Conservation (phyloP, 2,113 vertebrate species). For the Calonectris borealis region DNA sequence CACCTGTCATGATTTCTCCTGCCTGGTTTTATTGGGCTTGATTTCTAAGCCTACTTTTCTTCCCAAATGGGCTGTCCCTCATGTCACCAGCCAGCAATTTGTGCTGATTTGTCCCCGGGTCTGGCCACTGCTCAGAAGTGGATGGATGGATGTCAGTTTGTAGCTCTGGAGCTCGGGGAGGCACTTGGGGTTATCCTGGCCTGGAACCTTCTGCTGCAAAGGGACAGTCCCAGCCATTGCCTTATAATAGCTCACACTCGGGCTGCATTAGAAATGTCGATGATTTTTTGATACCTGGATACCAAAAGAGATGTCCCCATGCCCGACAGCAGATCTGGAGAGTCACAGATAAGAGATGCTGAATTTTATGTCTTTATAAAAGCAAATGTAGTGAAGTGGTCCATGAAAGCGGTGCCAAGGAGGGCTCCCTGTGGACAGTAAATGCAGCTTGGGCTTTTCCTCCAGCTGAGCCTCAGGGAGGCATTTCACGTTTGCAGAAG, state of each 20-base stretch:
- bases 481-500: rapidly evolving
- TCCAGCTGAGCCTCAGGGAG: neutral
- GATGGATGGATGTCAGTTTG: neutral
- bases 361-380: rapidly evolving
- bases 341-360: neutral
- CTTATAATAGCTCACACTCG: rapidly evolving
- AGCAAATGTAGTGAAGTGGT: neutral
- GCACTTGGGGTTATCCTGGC: neutral
- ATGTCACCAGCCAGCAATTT: neutral
- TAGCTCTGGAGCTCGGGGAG: neutral
- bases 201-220: neutral
- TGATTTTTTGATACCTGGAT: neutral
- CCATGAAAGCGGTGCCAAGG: rapidly evolving
- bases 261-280: neutral
- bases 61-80: neutral
- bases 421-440: rapidly evolving
- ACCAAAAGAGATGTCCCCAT: neutral
- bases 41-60: neutral
- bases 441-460: rapidly evolving
- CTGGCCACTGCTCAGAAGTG: neutral
- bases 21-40: neutral
- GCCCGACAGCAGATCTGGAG: neutral
- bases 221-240: neutral
- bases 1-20: neutral
- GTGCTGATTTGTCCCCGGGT: neutral